A percentile compares a stretch with the other conserved stretches of the same genome.
These are phyloP conservation scores for Sebastes diploproa DNA, from an alignment of 2,797 vertebrate genomes.

Conservation along the genomic window DNA sequence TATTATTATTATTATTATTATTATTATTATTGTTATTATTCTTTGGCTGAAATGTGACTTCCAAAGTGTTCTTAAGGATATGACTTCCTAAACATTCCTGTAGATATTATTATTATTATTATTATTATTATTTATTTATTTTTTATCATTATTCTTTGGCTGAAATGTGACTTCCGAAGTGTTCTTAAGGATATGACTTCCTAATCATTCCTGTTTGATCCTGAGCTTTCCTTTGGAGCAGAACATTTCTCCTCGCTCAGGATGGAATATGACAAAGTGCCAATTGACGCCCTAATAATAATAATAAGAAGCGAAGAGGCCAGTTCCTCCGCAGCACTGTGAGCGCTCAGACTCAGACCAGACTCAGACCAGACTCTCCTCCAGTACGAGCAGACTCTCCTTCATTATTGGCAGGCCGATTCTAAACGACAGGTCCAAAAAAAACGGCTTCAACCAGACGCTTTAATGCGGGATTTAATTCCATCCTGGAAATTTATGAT, in stretches of 20 bases:
- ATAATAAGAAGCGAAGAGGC: slow-evolving; percentile 1
- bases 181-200: background rate
- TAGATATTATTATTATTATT: background rate
- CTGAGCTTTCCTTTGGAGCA: slow-evolving; percentile 11
- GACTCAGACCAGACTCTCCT: background rate
- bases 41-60: background rate
- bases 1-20: background rate
- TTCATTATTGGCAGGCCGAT: slow-evolving; percentile 34
- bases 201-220: slow-evolving; percentile 25
- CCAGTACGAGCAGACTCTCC: background rate
- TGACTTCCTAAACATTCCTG: slow-evolving; percentile 13
- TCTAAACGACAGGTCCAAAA: slow-evolving; percentile 34
- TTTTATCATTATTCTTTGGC: background rate
- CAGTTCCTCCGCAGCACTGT: slow-evolving; percentile 5
- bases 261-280: slow-evolving; percentile 46
- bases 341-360: slow-evolving; percentile 23
- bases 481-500: slow-evolving; percentile 47
- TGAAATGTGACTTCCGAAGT: background rate
- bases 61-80: background rate
- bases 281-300: slow-evolving; percentile 31
- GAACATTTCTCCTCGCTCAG: slow-evolving; percentile 10
- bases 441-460: slow-evolving; percentile 26
- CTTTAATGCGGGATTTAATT: slow-evolving; percentile 55
- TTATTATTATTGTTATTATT: background rate
- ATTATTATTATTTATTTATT: background rate